These are phyloP conservation scores for Xyrichtys novacula DNA, from an alignment of 2,797 vertebrate genomes.

Conservation along the genomic window DNA sequence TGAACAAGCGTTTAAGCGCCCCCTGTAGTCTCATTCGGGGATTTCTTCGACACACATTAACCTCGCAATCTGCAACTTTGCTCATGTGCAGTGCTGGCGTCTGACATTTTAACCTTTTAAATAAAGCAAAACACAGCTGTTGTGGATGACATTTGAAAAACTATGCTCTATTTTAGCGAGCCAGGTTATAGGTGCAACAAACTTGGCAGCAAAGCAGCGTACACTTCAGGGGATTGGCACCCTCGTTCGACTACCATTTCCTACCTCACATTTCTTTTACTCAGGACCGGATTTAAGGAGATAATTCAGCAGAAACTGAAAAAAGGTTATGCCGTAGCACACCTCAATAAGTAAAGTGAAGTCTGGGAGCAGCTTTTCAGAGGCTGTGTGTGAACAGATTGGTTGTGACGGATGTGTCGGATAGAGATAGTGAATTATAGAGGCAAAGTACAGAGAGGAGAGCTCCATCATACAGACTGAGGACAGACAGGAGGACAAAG, in stretches of 20 bases:
- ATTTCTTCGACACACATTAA: no score
- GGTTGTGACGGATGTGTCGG: conserved; percentile 29
- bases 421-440: conserved; percentile 50
- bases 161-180: no score
- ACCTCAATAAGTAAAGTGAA: conserved; percentile 37
- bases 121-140: no score
- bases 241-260: conserved; percentile 10
- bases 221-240: no score
- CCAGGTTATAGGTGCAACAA: no score
- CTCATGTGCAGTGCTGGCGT: no score
- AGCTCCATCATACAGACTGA: conserved; percentile 36
- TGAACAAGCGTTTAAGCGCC: no score
- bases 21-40: no score
- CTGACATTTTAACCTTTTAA: no score
- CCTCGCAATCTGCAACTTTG: no score
- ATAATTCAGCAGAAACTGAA: conserved; percentile 28
- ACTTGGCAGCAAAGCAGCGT: no score
- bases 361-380: conserved; percentile 34
- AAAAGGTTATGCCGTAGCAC: conserved; percentile 24
- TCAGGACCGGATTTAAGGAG: conserved; percentile 21
- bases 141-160: no score
- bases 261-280: conserved; percentile 8
- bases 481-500: conserved; percentile 50
- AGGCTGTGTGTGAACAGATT: conserved; percentile 38
- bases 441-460: conserved; percentile 31